Conservation (phyloP, 1,140 invertebrate species). For the Cotesia chilonis region DNA sequence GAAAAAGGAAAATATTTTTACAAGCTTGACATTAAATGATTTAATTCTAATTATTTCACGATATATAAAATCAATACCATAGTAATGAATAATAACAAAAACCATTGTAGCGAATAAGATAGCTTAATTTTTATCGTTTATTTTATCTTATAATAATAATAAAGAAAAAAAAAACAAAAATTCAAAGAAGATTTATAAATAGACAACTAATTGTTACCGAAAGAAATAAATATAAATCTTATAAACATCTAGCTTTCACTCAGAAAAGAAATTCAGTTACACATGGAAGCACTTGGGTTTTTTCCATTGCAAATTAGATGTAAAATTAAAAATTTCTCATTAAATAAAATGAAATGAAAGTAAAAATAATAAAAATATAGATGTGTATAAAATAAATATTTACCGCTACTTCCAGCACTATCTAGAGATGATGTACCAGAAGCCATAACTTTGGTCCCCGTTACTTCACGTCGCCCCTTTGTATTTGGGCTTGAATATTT, state of each 20-base stretch:
- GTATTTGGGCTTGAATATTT: slow-evolving; percentile 38
- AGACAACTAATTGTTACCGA: neutral
- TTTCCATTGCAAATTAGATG: slow-evolving; percentile 39
- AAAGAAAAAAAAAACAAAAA: too few relatives aligned
- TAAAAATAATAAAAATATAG: slow-evolving; percentile 17
- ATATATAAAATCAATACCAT: too few relatives aligned
- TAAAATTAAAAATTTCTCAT: slow-evolving; percentile 28
- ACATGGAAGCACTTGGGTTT: slow-evolving; percentile 54
- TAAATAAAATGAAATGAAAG: slow-evolving; percentile 20
- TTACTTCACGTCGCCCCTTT: slow-evolving; percentile 22
- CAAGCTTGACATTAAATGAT: slow-evolving; percentile 20
- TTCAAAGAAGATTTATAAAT: neutral
- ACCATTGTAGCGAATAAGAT: neutral
- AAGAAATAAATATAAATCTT: slow-evolving; percentile 11
- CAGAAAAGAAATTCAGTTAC: slow-evolving; percentile 62
- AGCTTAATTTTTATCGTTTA: slow-evolving; percentile 11
- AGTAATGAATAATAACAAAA: neutral
- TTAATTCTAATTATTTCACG: slow-evolving; percentile 22
- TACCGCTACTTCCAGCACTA: slow-evolving; percentile 65
- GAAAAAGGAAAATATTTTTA: slow-evolving; percentile 46
- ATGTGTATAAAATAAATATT: slow-evolving; percentile 42
- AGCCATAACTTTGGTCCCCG: slow-evolving; percentile 58
- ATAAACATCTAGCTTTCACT: slow-evolving; percentile 54
- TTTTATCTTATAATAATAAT: neutral
- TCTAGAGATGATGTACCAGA: slow-evolving; percentile 66